phyloP scores from a whole-genome alignment of 2,888 invertebrate species.

The Arge pagana region DNA sequence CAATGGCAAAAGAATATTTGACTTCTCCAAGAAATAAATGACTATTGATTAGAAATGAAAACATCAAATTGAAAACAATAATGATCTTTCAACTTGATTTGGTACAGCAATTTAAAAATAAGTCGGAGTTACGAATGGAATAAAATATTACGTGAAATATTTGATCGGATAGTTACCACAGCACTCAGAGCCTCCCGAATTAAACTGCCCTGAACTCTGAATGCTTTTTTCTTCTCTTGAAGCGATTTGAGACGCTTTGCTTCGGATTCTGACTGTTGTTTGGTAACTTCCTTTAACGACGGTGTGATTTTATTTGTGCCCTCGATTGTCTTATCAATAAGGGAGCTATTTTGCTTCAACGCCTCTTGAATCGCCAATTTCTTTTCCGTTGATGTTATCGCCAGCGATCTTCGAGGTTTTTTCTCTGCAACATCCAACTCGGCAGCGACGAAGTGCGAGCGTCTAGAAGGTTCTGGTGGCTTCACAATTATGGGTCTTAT shows the following conservation, averaged over 20 bases:
- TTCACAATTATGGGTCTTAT: too few relatives aligned
- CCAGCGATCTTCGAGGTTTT: too few relatives aligned
- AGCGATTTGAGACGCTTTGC: conserved; percentile 71
- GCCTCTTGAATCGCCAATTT: too few relatives aligned
- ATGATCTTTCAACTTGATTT: conserved; percentile 13
- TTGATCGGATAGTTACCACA: conserved; percentile 67
- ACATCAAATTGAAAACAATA: conserved; percentile 15
- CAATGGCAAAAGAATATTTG: conserved; percentile 60
- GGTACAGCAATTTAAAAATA: conserved; percentile 6
- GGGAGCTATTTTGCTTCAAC: too few relatives aligned
- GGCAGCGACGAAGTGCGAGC: too few relatives aligned
- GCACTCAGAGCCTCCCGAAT: conserved; percentile 69
- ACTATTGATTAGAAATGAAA: neutral
- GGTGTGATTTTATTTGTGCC: too few relatives aligned
- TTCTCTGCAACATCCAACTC: too few relatives aligned
- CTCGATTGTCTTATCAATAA: too few relatives aligned
- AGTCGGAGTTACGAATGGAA: too few relatives aligned
- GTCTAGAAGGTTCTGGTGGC: too few relatives aligned
- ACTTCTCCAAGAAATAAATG: too few relatives aligned
- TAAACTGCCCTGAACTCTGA: conserved; percentile 67
- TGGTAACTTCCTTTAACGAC: neutral
- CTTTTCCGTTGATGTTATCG: too few relatives aligned
- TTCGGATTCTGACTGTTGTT: conserved; percentile 59
- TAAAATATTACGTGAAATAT: neutral
- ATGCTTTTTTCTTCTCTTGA: conserved; percentile 67